Conservation (phyloP, 53 echinoderm and acorn worm genomes). For the Echinarachnius parma region DNA sequence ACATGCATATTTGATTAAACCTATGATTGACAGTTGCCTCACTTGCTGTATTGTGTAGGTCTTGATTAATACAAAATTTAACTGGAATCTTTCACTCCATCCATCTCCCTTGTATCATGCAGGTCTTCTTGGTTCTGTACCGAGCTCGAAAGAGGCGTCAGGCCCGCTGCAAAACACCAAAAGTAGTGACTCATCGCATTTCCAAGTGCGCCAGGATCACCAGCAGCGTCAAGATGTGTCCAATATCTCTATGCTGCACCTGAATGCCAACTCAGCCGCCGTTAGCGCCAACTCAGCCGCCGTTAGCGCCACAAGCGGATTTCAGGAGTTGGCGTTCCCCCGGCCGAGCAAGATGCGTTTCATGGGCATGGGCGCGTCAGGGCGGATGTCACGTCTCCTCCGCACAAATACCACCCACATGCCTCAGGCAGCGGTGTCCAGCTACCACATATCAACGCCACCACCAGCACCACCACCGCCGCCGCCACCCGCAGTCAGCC, state of each 20-base stretch:
- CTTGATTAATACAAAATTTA: too few relatives aligned
- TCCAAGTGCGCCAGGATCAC: neutral
- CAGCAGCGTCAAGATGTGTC: slow-evolving; percentile 5
- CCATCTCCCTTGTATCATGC: neutral
- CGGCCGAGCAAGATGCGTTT: slow-evolving; percentile 24
- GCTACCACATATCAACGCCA: neutral
- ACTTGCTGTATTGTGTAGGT: too few relatives aligned
- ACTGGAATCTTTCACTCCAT: too few relatives aligned
- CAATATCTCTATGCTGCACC: neutral
- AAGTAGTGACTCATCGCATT: neutral
- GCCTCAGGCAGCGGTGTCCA: neutral
- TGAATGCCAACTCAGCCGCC: neutral
- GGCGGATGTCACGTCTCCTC: neutral
- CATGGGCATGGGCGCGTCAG: slow-evolving; percentile 9
- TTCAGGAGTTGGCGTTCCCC: neutral
- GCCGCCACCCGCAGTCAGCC: neutral
- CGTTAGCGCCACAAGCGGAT: neutral
- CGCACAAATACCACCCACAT: neutral
- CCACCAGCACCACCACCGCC: neutral
- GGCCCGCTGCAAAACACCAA: slow-evolving; percentile 21
- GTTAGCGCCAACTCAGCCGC: neutral
- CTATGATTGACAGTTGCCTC: neutral
- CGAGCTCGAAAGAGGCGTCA: slow-evolving; percentile 63
- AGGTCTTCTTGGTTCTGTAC: slow-evolving; percentile 68
- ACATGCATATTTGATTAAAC: too few relatives aligned